These are phyloP conservation scores for Perccottus glenii DNA, from an alignment of 2,113 vertebrate species.

Conservation along the genomic window DNA sequence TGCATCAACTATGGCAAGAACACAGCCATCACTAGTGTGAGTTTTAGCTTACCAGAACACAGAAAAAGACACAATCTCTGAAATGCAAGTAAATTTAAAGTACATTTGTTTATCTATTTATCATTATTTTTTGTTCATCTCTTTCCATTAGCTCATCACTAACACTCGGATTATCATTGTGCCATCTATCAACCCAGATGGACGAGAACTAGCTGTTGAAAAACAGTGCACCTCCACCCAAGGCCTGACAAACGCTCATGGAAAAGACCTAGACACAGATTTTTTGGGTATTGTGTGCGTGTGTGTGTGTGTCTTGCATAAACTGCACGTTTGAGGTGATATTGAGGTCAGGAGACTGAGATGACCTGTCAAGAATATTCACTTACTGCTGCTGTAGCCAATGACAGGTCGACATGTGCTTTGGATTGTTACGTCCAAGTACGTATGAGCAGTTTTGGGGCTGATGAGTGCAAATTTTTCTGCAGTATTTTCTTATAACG, in stretches of 20 bases:
- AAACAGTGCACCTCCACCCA: slow-evolving; percentile 85
- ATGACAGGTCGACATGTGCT: no score
- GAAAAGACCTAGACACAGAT: slow-evolving; percentile 92
- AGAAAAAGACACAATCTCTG: neutral
- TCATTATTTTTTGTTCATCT: slow-evolving; percentile 8
- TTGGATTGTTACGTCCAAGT: no score
- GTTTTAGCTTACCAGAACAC: slow-evolving; percentile 5
- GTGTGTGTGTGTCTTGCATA: neutral
- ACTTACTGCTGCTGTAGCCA: no score
- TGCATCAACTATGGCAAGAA: slow-evolving; percentile 97
- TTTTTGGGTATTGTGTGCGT: slow-evolving; percentile 84
- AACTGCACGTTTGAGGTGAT: no score
- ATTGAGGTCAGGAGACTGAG: no score
- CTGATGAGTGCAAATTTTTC: no score
- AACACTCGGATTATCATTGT: slow-evolving; percentile 92
- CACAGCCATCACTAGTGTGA: slow-evolving; percentile 87
- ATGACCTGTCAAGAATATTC: no score
- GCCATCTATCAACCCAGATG: slow-evolving; percentile 94
- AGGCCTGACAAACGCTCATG: slow-evolving; percentile 83
- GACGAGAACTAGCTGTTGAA: slow-evolving; percentile 88
- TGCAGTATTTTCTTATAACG: no score
- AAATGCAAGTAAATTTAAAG: neutral
- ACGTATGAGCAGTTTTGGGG: no score
- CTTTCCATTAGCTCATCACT: slow-evolving; percentile 85
- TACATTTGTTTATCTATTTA: no score